Base-by-base conservation (phyloP, 2,113 vertebrate genomes). In the Phoenicopterus ruber region DNA sequence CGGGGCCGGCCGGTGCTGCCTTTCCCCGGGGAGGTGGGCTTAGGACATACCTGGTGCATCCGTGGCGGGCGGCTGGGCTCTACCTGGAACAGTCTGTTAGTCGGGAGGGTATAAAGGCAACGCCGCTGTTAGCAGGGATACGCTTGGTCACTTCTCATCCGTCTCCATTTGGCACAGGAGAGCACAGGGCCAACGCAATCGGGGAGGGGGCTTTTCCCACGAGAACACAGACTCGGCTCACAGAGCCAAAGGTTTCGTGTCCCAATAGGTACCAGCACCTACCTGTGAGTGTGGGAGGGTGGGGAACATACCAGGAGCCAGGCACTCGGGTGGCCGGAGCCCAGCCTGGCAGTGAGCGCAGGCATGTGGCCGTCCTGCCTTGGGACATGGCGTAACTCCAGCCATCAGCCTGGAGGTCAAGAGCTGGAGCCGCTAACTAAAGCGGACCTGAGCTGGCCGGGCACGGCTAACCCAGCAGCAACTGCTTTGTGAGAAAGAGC, bases 101-200 rank as follows among this genome's bases (percentile, higher is more conserved):
- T 4, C 26, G 2, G 93, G 77, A 79, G 66, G 89, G 84, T 62
- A n/a, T n/a, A 59, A 91, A 95, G 91, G 91, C 94, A 91, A 50
- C 0, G 7, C 95, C 1, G 3, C 90, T 74, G 36, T 44, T 22
- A 46, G 71, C 46, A 32, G 73, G 91, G 78, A 58, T 28, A 28
- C 1, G 7, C 91, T 91, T 62, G 89, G 95, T 90, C 93, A 62
- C 87, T 82, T 92, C 83, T 87, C 65, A 88, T 78, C 94, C 91
- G 17, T 85, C 86, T 91, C 89, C 88, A 10, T 96, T 97, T 97
- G 97, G 97, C 97, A 97, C 95, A 86, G 95, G 96, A 93, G 91
- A 70, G 91, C 50, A 17, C 29, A 2, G 81, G 82, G 93, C 94
- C 91, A 91, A 12, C 1, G 3, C 72, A 61, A 18, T 5, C 0